Percentiles rank a stretch among this genome's conserved stretches.
phyloP scores from a whole-genome alignment of 2,113 vertebrate genomes.

The Colaptes auratus region DNA sequence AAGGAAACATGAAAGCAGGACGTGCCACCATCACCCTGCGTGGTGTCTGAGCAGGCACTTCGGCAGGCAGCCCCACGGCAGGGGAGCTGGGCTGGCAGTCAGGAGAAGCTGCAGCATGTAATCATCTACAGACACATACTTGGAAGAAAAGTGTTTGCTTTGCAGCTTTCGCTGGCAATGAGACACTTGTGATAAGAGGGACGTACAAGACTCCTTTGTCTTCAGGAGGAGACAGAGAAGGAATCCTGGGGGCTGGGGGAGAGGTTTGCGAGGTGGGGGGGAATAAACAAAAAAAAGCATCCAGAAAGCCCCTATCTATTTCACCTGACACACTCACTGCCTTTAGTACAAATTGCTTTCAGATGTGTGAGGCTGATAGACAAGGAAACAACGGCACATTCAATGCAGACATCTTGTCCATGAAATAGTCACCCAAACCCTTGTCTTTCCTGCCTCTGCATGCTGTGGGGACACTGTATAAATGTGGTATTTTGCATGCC shows the following conservation, averaged over 20 bases:
- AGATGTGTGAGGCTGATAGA: not conserved
- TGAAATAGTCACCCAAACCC: not conserved
- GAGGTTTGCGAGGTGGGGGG: too few relatives aligned
- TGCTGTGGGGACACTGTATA: not conserved
- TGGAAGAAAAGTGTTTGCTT: not conserved
- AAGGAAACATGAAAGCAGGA: not conserved
- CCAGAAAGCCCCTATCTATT: not conserved
- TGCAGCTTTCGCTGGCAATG: not conserved
- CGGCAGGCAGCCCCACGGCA: not conserved
- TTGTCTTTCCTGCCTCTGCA: not conserved
- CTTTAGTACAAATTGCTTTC: not conserved
- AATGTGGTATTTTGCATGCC: not conserved
- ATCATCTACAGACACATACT: rapidly evolving
- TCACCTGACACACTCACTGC: not conserved
- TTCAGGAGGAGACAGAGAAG: not conserved
- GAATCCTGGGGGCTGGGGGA: not conserved
- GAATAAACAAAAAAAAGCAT: not conserved
- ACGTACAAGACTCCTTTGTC: not conserved
- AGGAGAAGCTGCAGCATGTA: not conserved
- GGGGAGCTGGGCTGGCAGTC: not conserved
- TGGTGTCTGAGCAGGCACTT: rapidly evolving
- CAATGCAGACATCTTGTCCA: not conserved
- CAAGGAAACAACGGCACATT: not conserved
- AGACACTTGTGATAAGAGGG: not conserved
- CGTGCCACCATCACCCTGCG: not conserved